These are phyloP conservation scores for Macropus fuliginosus DNA, from an alignment of 2,797 vertebrate species.

Conservation along the genomic window DNA sequence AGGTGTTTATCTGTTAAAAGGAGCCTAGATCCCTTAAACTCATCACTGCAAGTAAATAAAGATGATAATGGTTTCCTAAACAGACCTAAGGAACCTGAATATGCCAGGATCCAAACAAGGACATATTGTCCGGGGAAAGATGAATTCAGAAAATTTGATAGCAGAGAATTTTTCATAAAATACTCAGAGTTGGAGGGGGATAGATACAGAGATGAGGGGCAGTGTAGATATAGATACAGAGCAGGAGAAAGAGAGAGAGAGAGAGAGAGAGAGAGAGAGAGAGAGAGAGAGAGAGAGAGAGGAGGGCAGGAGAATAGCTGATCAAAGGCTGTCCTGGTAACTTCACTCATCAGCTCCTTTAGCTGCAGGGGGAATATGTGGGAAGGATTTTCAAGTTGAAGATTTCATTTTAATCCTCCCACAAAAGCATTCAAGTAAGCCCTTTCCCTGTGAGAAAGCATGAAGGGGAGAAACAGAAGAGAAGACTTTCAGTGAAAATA, in stretches of 20 bases:
- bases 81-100: conserved; percentile 41
- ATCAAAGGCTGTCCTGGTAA: conserved; percentile 46
- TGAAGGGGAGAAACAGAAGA: conserved; percentile 53
- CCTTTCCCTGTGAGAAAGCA: conserved; percentile 62
- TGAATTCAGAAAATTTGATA: conserved; percentile 46
- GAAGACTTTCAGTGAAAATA: conserved; percentile 48
- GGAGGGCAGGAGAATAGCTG: background rate
- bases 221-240: background rate
- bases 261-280: background rate
- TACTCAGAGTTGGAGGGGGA: background rate
- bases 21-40: background rate
- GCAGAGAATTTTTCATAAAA: conserved; percentile 2
- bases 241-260: background rate
- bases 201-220: background rate
- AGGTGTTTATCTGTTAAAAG: conserved; percentile 42
- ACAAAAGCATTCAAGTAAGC: conserved; percentile 62
- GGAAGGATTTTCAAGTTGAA: conserved; percentile 52
- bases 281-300: background rate
- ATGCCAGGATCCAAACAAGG: conserved; percentile 11
- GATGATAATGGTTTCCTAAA: conserved; percentile 41
- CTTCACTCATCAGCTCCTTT: background rate
- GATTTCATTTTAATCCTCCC: conserved; percentile 74
- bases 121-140: conserved; percentile 36
- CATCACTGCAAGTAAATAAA: conserved; percentile 2
- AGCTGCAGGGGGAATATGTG: background rate